Evolutionary conservation across 2,888 invertebrate genomes (phyloP).

Genomic region (Resseliella maxima): DNA sequence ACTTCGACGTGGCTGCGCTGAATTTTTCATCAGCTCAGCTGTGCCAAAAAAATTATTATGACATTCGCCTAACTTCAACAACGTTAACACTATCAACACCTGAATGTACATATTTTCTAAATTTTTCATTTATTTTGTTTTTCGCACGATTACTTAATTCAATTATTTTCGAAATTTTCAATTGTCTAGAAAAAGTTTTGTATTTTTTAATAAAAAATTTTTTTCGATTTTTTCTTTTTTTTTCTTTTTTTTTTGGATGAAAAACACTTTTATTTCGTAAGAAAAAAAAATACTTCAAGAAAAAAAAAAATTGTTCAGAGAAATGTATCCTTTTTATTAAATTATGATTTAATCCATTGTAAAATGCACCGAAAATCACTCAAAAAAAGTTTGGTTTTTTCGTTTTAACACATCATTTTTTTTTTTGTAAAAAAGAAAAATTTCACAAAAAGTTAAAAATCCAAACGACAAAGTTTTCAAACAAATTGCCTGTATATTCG

Average conservation of each 20-base stretch:
- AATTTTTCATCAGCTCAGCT: constrained; percentile 63
- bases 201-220: not conserved
- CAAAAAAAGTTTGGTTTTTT: no score
- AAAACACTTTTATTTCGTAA: not conserved
- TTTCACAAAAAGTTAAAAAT: not conserved
- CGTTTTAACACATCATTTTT: constrained; percentile 25
- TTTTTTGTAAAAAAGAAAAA: not conserved
- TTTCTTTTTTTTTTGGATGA: not conserved
- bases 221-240: not conserved
- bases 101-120: constrained; percentile 54
- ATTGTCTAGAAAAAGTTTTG: no score
- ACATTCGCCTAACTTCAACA: constrained; percentile 15
- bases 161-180: no score
- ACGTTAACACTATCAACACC: constrained; percentile 56
- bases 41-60: constrained; percentile 64
- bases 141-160: no score
- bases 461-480: not conserved
- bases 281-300: not conserved
- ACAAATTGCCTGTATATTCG: not conserved
- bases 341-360: constrained; percentile 9
- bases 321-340: not conserved
- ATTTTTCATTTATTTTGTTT: not conserved
- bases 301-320: not conserved
- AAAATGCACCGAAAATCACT: not conserved
- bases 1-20: constrained; percentile 38